Base-by-base conservation (phyloP, 2,888 invertebrate species). In the Phyllotreta cruciferae region DNA sequence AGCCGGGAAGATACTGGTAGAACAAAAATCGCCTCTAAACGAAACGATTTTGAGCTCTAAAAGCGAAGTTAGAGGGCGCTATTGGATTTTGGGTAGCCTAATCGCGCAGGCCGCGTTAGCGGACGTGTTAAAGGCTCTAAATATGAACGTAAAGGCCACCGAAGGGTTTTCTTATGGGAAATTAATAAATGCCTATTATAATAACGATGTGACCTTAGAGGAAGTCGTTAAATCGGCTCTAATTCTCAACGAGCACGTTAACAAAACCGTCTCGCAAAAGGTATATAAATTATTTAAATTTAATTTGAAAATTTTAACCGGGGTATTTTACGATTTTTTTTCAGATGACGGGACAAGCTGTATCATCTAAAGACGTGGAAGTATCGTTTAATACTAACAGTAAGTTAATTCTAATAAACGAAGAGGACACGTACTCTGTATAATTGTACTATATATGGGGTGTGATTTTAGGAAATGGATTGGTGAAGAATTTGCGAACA, bases 171-270 rank as follows among this genome's bases (percentile, higher is more conserved):
- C 95, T 6, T 90, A 93, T 0, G 96, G 97, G 9, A 96, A 96
- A 78, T 83, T 97, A 3, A 93, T 91, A 0, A 94, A 95, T 79
- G 95, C 92, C 0, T 97, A 97, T 81, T 94, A 93, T 4, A 96
- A 96, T 78, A 93, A 92, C 0, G 90, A 91, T 66, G 86, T 96
- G 69, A 92, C 92, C 0, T 86, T 90, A 0, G 91, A 93, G 73
- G 90, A 96, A 81, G 89, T 91, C 81, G 87, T 94, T 64, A 81
- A 92, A 2, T 85, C 90, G 0, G 90, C 93, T 0, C 93, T 50
- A 37, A 49, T 60, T 6, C 64, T 72, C 35, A 66, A 65, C 53
- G 13, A 14, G 7, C 13, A 52, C 36, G 7, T 52, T 1, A 14
- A 52, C n/a, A 11, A 10, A 10, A 49, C n/a, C 9, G 6, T 8